phyloP scores from a whole-genome alignment of 2,113 vertebrate genomes.

The Coreoperca whiteheadi region DNA sequence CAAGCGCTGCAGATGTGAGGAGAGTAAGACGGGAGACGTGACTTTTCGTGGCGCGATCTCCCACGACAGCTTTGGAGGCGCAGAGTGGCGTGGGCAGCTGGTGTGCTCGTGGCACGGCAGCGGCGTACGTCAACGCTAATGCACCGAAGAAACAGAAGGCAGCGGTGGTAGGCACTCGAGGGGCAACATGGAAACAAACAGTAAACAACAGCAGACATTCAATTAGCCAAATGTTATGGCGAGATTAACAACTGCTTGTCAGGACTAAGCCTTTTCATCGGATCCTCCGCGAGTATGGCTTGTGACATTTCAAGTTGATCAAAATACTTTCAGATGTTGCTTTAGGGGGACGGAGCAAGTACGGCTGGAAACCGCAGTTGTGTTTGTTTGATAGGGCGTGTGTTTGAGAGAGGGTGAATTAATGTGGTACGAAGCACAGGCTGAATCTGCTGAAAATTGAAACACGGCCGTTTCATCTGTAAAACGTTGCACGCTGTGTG shows the following conservation, averaged over 20 bases:
- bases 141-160: slow-evolving; percentile 57
- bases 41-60: slow-evolving; percentile 25
- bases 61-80: slow-evolving; percentile 13
- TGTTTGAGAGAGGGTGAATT: slow-evolving; percentile 42
- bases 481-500: slow-evolving; percentile 36
- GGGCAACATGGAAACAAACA: slow-evolving; percentile 65
- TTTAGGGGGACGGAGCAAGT: slow-evolving; percentile 24
- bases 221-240: slow-evolving; percentile 71
- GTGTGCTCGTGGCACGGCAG: slow-evolving; percentile 28
- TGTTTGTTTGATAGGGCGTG: slow-evolving; percentile 54
- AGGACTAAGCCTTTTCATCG: slow-evolving; percentile 59
- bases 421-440: slow-evolving; percentile 43
- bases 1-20: slow-evolving; percentile 6
- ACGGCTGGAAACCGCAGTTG: slow-evolving; percentile 35
- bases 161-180: slow-evolving; percentile 48
- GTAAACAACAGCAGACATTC: slow-evolving; percentile 77
- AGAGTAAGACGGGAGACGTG: neutral
- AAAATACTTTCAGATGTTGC: slow-evolving; percentile 71
- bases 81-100: slow-evolving; percentile 46
- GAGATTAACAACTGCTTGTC: slow-evolving; percentile 71
- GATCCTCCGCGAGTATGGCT: slow-evolving; percentile 37
- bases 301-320: slow-evolving; percentile 64
- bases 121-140: slow-evolving; percentile 51
- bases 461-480: slow-evolving; percentile 30
- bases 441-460: slow-evolving; percentile 27